Evolutionary conservation across 1,140 invertebrate genomes (phyloP).

Genomic region (Monochamus saltuarius): DNA sequence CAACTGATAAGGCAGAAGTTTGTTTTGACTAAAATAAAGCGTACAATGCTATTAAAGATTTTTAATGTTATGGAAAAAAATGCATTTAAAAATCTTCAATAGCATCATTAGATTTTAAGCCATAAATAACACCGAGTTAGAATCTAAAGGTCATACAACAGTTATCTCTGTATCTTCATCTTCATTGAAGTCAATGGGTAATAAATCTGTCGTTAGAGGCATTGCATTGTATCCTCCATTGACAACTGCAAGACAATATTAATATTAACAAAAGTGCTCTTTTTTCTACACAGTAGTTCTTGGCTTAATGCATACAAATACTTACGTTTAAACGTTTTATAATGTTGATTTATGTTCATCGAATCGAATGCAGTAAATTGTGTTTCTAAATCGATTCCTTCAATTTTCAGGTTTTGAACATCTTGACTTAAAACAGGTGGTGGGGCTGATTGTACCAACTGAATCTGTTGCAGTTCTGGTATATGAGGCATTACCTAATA

Average conservation of each 20-base stretch:
- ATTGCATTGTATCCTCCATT: slow-evolving; percentile 12
- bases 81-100: background rate
- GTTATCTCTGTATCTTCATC: slow-evolving; percentile 28
- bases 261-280: slow-evolving; percentile 4
- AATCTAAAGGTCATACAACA: slow-evolving; percentile 22
- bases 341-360: slow-evolving; percentile 32
- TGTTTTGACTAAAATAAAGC: no score
- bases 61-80: no score
- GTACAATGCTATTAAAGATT: no score
- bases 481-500: slow-evolving; percentile 30
- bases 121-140: background rate
- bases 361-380: slow-evolving; percentile 31
- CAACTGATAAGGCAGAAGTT: no score
- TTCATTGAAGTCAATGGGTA: slow-evolving; percentile 25
- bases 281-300: no score
- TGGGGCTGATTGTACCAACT: slow-evolving; percentile 16
- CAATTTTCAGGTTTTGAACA: slow-evolving; percentile 23
- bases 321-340: slow-evolving; percentile 36
- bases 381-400: slow-evolving; percentile 25
- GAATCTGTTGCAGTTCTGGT: slow-evolving; percentile 28
- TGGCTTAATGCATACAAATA: no score
- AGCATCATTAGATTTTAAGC: background rate
- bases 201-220: slow-evolving; percentile 12
- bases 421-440: slow-evolving; percentile 17
- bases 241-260: background rate